Evolutionary conservation across 2,797 vertebrate species (phyloP).

Genomic region (Phrynocephalus guinanensis): DNA sequence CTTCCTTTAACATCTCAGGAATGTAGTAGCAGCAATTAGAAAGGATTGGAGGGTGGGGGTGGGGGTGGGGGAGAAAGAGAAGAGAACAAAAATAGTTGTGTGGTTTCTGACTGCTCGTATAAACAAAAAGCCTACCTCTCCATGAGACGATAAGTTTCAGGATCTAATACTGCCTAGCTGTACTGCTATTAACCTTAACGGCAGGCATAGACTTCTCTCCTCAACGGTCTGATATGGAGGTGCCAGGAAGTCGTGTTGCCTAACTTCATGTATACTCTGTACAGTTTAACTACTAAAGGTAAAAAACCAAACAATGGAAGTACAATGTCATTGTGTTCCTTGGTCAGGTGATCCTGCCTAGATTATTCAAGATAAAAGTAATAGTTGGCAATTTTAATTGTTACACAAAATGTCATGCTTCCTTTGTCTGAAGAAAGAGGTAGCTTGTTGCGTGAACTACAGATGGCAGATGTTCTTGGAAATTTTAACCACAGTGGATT

Average conservation of each 20-base stretch:
- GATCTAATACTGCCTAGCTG: neutral
- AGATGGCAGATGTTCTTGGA: constrained; percentile 8
- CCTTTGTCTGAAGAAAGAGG: constrained; percentile 14
- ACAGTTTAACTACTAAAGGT: neutral
- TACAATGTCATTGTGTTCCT: constrained; percentile 21
- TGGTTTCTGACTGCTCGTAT: neutral
- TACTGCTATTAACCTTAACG: neutral
- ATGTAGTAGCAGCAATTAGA: neutral
- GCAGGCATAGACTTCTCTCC: neutral
- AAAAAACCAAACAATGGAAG: neutral
- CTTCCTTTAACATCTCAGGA: neutral
- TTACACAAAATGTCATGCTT: neutral
- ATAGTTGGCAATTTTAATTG: constrained; percentile 7
- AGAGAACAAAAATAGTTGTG: neutral
- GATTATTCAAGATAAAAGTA: constrained; percentile 18
- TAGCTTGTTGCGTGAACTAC: neutral
- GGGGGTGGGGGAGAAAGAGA: neutral
- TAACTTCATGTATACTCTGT: neutral
- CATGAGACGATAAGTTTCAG: neutral
- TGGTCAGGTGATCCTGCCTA: neutral
- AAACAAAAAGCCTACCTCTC: neutral
- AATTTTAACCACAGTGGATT: constrained; percentile 32
- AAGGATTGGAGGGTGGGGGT: neutral
- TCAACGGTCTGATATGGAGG: neutral
- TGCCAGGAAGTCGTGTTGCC: no score